phyloP scores from a whole-genome alignment of 1,140 invertebrate species.

The Brachionus plicatilis region DNA sequence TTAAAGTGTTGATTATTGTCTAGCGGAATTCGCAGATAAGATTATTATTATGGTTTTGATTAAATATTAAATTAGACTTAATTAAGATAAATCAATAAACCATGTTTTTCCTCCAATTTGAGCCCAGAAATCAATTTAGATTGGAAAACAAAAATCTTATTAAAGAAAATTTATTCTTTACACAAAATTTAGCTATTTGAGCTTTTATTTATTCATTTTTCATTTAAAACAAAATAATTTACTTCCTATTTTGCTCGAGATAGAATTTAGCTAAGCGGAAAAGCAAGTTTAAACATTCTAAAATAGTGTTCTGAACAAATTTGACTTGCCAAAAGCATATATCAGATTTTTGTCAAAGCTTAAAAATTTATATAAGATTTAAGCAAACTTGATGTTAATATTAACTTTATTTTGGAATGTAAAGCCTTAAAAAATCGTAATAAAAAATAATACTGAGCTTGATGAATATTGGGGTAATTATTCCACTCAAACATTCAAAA shows the following conservation, averaged over 20 bases:
- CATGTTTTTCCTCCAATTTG: not conserved
- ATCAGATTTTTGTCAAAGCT: not conserved
- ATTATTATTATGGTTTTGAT: not conserved
- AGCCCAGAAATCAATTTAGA: not conserved
- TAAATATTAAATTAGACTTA: conserved; percentile 5
- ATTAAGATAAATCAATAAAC: not conserved
- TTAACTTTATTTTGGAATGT: not conserved
- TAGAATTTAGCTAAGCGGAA: not conserved
- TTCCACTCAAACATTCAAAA: too few species aligned
- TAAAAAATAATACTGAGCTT: too few species aligned
- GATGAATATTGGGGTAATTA: too few species aligned
- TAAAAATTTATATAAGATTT: not conserved
- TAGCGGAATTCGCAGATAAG: not conserved
- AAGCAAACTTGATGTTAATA: not conserved
- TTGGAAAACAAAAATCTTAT: not conserved
- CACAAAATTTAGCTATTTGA: not conserved
- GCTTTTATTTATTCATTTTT: not conserved
- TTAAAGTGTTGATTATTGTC: not conserved
- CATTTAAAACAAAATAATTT: not conserved
- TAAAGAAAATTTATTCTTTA: not conserved
- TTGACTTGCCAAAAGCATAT: not conserved
- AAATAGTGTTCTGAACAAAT: not conserved
- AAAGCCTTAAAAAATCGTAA: too few species aligned
- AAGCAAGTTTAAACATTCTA: not conserved
- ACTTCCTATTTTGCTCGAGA: not conserved